Evolutionary conservation across 2,888 invertebrate genomes (phyloP), one percentile per base, ranked within the genome.

Genomic region (Thereva unica): DNA sequence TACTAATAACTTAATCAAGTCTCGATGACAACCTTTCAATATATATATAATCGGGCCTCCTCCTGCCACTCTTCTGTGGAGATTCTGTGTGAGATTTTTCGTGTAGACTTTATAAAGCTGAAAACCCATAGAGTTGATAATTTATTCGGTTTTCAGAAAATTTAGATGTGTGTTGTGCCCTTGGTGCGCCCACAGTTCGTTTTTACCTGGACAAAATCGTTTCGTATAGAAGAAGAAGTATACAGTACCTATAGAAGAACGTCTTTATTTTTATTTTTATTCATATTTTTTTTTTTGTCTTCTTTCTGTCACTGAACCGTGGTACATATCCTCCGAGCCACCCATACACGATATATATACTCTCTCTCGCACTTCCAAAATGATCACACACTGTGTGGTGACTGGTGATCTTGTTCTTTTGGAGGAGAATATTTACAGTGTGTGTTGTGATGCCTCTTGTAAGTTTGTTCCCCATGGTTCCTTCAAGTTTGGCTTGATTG

Each of bases 1-100:
- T 64, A 64, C 64, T 69, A 69, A 69, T 69, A 69, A 69, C 69
- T 69, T 69, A 69, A 69, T 69, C 69, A 69, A 67, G 61, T 54
- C 67, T 64, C 56, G 69, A 69, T 69, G 69, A 69, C 69, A 69
- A 69, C 64, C 64, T 69, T 67, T 69, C 65, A 56, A 23, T 23
- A 23, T 23, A 23, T 23, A 53, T 56, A 61, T 67, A 53, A 67
- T 66, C 63, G 50, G 50, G 38, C 53, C 61, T 53, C 44, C 47
- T 59, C 59, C 42, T 42, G 47, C 57, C 50, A 64, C 59, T 55
- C 67, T 64, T 64, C 61, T 53, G 61, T n/a, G n/a, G n/a, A n/a
- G 57, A 67, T 56, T 23, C 23, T 23, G 23, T 23, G 23, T 23
- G 23, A 23, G 23, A 23, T 23, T 23, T 23, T 23, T n/a, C n/a